Conservation (phyloP, 1,140 invertebrate species). For the Drosophila kanapiae region DNA sequence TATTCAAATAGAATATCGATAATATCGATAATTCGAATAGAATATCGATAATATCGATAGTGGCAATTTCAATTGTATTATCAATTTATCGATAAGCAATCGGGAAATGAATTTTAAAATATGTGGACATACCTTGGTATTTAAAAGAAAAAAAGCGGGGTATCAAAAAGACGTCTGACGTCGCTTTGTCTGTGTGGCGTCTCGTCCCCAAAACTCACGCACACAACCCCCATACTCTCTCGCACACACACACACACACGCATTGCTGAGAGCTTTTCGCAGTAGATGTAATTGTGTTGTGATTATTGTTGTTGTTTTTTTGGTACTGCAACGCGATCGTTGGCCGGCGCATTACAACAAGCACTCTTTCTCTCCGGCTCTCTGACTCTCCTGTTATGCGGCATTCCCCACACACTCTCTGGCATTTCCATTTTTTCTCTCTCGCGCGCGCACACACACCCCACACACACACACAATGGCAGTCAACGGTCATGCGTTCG, state of each 20-base stretch:
- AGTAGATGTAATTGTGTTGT: slow-evolving; percentile 33
- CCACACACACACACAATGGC: slow-evolving; percentile 26
- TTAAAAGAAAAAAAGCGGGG: slow-evolving; percentile 1
- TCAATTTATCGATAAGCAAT: too few species aligned
- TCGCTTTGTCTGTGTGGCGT: slow-evolving; percentile 72
- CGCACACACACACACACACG: background rate
- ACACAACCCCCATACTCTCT: slow-evolving; percentile 11
- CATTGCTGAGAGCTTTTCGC: slow-evolving; percentile 47
- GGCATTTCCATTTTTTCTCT: slow-evolving; percentile 26
- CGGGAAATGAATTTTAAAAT: too few species aligned
- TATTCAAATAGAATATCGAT: too few species aligned
- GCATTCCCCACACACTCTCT: slow-evolving; percentile 10
- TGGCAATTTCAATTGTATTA: too few species aligned
- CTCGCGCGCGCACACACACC: slow-evolving; percentile 11
- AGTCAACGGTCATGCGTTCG: slow-evolving; percentile 69
- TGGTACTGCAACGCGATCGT: slow-evolving; percentile 58
- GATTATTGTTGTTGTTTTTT: slow-evolving; percentile 26
- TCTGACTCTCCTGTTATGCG: slow-evolving; percentile 10
- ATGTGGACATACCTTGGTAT: background rate
- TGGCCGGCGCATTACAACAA: slow-evolving; percentile 68
- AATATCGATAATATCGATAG: too few species aligned
- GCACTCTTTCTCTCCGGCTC: slow-evolving; percentile 23
- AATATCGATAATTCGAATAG: too few species aligned
- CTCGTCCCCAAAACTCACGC: slow-evolving; percentile 51
- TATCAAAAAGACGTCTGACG: slow-evolving; percentile 54